Evolutionary conservation across 2,888 invertebrate species (phyloP).

Genomic region (Lasioglossum pauxillum): DNA sequence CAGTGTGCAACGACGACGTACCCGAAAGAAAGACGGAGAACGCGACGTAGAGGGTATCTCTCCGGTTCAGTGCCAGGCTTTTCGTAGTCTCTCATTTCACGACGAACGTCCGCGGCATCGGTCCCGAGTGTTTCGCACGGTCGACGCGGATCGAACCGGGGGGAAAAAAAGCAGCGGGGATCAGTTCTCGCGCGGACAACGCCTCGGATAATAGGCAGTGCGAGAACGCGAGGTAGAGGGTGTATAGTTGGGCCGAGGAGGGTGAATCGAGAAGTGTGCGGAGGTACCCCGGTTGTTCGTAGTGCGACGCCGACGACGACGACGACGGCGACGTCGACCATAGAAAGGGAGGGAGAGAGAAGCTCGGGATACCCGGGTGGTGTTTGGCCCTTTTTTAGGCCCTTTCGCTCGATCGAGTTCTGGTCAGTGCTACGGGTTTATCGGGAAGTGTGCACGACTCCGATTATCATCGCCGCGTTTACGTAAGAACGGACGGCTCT

Average conservation of each 20-base stretch:
- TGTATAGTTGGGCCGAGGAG: not conserved
- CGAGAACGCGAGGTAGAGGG: not conserved
- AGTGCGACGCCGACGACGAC: not conserved
- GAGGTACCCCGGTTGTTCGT: not conserved
- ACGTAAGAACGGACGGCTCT: conserved; percentile 65
- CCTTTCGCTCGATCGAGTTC: conserved; percentile 6
- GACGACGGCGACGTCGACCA: not conserved
- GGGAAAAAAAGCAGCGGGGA: conserved; percentile 16
- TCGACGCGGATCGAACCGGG: conserved; percentile 19
- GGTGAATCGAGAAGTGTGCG: not conserved
- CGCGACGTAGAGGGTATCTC: conserved; percentile 60
- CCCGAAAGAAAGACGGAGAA: conserved; percentile 49
- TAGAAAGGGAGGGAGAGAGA: not conserved
- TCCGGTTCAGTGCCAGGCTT: conserved; percentile 66
- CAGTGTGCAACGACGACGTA: conserved; percentile 64
- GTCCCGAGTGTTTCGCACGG: conserved; percentile 53
- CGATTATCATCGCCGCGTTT: conserved; percentile 55
- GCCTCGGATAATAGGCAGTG: conserved; percentile 45
- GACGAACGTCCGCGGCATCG: conserved; percentile 64
- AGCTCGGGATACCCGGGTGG: not conserved
- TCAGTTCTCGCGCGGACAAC: conserved; percentile 42
- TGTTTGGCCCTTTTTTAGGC: not conserved
- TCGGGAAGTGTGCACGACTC: conserved; percentile 48
- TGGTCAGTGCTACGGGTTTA: not conserved
- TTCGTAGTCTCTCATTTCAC: conserved; percentile 71